A percentile compares a stretch with the other conserved stretches of the same genome.
Evolutionary conservation across 2,888 invertebrate species (phyloP).

Genomic region (Trissonchulus sp.): DNA sequence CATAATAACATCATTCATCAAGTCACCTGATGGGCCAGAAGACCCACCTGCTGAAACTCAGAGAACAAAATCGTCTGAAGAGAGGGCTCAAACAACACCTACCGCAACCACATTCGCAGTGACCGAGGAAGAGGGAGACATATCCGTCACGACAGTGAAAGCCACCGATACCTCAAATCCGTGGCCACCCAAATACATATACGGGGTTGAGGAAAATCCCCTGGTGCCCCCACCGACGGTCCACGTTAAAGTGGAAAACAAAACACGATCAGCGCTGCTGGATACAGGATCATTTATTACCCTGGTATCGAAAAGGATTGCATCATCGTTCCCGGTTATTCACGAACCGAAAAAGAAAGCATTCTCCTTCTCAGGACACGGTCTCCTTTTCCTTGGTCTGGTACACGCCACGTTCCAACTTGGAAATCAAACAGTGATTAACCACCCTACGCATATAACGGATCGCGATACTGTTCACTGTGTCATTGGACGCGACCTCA

Average conservation of each 20-base stretch:
- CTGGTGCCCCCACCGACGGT: background rate
- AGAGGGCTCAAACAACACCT: too few species aligned
- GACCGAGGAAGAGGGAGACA: too few species aligned
- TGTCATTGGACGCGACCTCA: background rate
- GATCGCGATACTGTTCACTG: background rate
- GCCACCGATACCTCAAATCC: too few species aligned
- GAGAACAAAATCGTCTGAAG: too few species aligned
- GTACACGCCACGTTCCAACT: background rate
- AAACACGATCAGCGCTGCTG: background rate
- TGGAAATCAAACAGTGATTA: background rate
- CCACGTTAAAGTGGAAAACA: background rate
- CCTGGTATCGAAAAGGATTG: background rate
- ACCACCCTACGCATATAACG: background rate
- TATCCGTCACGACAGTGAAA: too few species aligned
- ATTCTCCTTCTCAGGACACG: background rate
- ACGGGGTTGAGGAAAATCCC: background rate
- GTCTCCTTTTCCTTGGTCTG: background rate
- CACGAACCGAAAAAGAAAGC: background rate
- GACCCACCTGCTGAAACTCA: too few species aligned
- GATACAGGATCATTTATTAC: background rate
- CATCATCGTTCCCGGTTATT: background rate
- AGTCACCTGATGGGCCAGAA: too few species aligned
- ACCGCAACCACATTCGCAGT: too few species aligned
- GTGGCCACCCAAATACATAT: background rate
- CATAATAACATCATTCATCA: too few species aligned